Evolutionary conservation across 2,888 invertebrate genomes (phyloP), one percentile per base, ranked within the genome.

Genomic region (Osmoderma eremita): DNA sequence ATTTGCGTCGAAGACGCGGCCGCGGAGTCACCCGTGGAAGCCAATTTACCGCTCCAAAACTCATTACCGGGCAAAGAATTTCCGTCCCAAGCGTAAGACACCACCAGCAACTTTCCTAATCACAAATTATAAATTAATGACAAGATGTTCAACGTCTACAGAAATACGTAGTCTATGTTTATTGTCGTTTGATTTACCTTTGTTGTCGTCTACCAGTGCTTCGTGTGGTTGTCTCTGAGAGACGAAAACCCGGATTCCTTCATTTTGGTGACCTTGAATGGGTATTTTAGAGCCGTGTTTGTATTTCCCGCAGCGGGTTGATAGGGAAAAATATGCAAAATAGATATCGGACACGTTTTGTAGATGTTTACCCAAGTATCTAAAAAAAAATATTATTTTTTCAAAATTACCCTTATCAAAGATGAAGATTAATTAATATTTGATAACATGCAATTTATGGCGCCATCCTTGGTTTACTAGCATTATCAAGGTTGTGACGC

Each of bases 11-110:
- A 87, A 61, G 86, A 85, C 0, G 89, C 89, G 0, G 88, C 88
- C 0, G 89, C 88, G 0, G 88, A 86, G 75, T 89, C 88, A 0
- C 88, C 88, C 0, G 88, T 88, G 0, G 83, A 78, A 0, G 81
- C 78, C 2, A 88, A 74, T 65, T 83, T 85, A 15, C 86, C 86
- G 2, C 79, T 74, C 91, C 91, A 91, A 77, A 88, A 91, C 75
- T 91, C 91, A 73, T 91, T 91, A 45, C 91, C 91, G 0, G 91
- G 91, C 66, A 89, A 84, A 0, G 91, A 86, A 75, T 91, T 91
- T 8, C 90, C 88, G 76, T 91, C 91, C 88, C 90, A 90, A 0
- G 91, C 88, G 74, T 91, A 91, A 0, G 89, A 89, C 22, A 89
- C 86, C 0, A 90, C 85, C 10, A 90, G 80, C 4, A 85, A 76